phyloP scores from a whole-genome alignment of 2,797 vertebrate species.

The Rhodeus uyekii region DNA sequence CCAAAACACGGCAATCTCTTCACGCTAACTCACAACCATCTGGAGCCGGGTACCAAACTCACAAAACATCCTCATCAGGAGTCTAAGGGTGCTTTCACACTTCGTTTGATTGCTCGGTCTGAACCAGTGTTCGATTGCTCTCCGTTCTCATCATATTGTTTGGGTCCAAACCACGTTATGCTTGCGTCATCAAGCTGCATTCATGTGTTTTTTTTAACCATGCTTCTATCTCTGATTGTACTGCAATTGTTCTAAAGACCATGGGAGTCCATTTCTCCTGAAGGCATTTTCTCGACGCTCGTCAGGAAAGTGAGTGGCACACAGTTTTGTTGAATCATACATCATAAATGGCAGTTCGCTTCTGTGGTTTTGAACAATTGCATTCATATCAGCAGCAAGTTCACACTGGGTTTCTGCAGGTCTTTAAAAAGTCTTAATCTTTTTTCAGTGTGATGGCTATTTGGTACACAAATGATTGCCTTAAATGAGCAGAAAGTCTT shows the following conservation, averaged over 20 bases:
- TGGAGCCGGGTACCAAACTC: slow-evolving; percentile 77
- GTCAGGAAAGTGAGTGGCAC: not conserved
- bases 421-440: not conserved
- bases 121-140: not conserved
- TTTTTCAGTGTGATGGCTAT: no score
- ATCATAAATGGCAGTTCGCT: not conserved
- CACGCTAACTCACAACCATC: slow-evolving; percentile 74
- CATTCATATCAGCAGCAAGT: not conserved
- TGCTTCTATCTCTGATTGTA: not conserved
- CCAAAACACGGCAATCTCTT: slow-evolving; percentile 73
- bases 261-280: not conserved
- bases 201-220: not conserved
- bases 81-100: not conserved
- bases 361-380: not conserved
- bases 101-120: not conserved
- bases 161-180: not conserved
- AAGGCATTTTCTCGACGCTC: not conserved
- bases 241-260: not conserved
- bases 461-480: no score
- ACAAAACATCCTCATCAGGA: not conserved
- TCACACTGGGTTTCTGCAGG: not conserved
- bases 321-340: not conserved
- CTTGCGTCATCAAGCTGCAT: not conserved
- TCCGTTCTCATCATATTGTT: not conserved
- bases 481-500: not conserved